Evolutionary conservation across 1,140 invertebrate species (phyloP), one percentile per base, ranked within the genome.

Genomic region (Anoplophora glabripennis): DNA sequence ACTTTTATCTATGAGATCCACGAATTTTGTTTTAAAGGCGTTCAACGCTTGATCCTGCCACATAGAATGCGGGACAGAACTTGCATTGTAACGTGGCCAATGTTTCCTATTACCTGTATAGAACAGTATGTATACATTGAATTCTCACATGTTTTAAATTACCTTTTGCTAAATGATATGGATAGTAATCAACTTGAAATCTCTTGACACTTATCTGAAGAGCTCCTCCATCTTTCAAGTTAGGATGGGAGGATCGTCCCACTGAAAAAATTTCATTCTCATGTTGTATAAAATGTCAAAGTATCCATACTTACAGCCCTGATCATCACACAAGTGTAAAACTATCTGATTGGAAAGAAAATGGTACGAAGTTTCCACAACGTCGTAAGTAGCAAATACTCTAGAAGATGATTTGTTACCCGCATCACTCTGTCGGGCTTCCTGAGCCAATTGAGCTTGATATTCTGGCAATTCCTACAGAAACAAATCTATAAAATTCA

Each of bases 321-420:
- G 87, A 78, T 99, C 97, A 78, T 99, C 97, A 76, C 94, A 98
- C 35, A 99, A 84, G 81, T 99, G 96, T 40, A 99, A 81, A 79
- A 99, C 94, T 70, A 99, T 94, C 70, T 92, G 85, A 49, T 93
- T 89, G 59, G 92, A 93, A 55, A 95, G 84, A 72, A 99, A 87
- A 79, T 99, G 97, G 80, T 98, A 97, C 0, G 96, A 99, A 0
- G 97, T 99, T 80, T 99, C 96, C 5, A 90, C 80, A 28, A 99
- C 93, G 81, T 99, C 96, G 79, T 93, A 94, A 57, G 84, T 84
- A 14, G 86, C 83, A 78, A 98, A 98, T 71, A 93, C 82, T 69
- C 83, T 85, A 34, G 84, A 78, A 40, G 79, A 73, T 7, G 64
- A 59, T 47, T 59, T 57, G 15, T 58, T 76, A 11, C 9, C 18